phyloP scores from a whole-genome alignment of 2,888 invertebrate species.

The Hyles lineata region DNA sequence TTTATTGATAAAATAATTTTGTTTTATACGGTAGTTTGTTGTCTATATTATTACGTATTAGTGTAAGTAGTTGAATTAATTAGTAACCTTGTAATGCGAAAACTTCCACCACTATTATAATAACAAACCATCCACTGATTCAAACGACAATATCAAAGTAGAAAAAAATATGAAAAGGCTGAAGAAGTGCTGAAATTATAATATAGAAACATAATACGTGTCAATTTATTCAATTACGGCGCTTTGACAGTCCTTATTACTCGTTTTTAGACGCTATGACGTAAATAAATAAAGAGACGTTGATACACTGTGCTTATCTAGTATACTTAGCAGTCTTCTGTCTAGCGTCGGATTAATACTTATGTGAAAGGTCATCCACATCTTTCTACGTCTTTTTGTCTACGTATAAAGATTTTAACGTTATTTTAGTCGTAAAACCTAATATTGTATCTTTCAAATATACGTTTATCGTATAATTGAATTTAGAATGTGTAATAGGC shows the following conservation, averaged over 20 bases:
- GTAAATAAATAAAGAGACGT: conserved; percentile 3
- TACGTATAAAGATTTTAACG: too few relatives aligned
- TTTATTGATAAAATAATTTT: too few relatives aligned
- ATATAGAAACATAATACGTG: neutral
- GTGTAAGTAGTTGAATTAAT: too few relatives aligned
- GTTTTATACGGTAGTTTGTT: too few relatives aligned
- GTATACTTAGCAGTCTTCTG: conserved; percentile 1
- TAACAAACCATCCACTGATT: neutral
- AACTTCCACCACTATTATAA: neutral
- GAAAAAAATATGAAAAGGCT: neutral
- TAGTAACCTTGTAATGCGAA: too few relatives aligned
- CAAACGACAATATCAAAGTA: neutral
- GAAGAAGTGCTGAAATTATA: neutral
- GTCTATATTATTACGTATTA: too few relatives aligned
- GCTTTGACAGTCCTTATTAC: neutral
- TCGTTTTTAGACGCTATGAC: conserved; percentile 10
- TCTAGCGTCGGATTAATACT: conserved; percentile 8
- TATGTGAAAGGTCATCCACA: neutral
- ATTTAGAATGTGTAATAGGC: too few relatives aligned
- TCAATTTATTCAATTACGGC: neutral
- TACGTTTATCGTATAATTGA: too few relatives aligned
- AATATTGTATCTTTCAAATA: too few relatives aligned
- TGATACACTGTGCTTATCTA: conserved; percentile 2
- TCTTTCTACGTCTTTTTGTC: neutral
- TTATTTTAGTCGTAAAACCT: too few relatives aligned